These are phyloP conservation scores for Fulmarus glacialis DNA, from an alignment of 2,113 vertebrate genomes.

Conservation along the genomic window DNA sequence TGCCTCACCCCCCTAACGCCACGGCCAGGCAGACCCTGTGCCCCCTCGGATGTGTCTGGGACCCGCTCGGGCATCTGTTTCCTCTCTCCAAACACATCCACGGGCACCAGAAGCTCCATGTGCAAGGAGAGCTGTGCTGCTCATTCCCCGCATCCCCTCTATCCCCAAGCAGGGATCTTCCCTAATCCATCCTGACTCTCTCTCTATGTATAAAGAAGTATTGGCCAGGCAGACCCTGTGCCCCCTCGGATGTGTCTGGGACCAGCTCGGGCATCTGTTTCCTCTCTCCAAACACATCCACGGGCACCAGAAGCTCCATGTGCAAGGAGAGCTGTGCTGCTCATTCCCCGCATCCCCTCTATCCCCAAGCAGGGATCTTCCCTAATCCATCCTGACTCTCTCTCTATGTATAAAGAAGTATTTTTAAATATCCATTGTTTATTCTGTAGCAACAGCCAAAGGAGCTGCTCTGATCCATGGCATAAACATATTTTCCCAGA, in stretches of 20 bases:
- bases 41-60: neutral
- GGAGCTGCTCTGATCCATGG: neutral
- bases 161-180: neutral
- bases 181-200: neutral
- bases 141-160: neutral
- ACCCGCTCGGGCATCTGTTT: neutral
- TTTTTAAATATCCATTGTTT: slow-evolving; percentile 33
- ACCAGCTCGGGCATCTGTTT: neutral
- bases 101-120: neutral
- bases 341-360: neutral
- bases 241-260: neutral
- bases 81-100: neutral
- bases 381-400: neutral
- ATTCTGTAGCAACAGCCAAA: neutral
- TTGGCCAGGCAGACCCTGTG: neutral
- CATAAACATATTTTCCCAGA: slow-evolving; percentile 15
- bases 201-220: no score
- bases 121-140: neutral
- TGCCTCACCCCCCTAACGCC: neutral
- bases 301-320: neutral
- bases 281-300: neutral
- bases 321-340: neutral
- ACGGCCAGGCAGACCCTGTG: neutral
- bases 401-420: neutral
- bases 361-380: neutral